Conservation (phyloP, 2,113 vertebrate species). For the Microcebus murinus region DNA sequence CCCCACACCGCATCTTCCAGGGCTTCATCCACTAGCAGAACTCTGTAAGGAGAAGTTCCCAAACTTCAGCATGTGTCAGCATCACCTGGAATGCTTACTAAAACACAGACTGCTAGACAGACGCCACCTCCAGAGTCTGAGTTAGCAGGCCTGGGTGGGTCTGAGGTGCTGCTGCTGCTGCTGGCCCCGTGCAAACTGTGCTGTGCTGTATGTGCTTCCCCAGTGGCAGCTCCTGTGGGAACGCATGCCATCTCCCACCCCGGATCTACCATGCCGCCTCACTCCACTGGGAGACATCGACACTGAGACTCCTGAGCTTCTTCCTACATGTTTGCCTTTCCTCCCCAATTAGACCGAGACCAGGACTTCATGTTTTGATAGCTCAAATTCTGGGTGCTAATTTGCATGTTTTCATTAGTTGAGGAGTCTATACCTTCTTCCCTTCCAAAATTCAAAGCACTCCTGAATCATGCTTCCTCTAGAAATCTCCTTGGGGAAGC, state of each 20-base stretch:
- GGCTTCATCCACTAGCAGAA: neutral
- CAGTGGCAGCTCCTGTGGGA: neutral
- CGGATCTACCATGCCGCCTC: accelerated
- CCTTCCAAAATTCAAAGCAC: neutral
- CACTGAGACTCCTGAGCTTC: neutral
- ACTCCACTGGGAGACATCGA: neutral
- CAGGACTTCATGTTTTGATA: neutral
- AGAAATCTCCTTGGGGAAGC: neutral
- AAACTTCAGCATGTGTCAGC: neutral
- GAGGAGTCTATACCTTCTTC: neutral
- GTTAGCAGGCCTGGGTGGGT: no score
- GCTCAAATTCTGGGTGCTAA: neutral
- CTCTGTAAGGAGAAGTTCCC: neutral
- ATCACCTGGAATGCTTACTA: neutral
- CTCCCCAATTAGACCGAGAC: neutral
- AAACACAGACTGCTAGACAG: neutral
- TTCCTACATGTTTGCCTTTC: no score
- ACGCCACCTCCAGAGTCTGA: neutral
- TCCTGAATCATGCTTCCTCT: neutral
- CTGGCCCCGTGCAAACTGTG: neutral
- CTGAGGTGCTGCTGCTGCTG: neutral
- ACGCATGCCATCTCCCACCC: accelerated
- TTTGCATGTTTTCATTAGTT: no score
- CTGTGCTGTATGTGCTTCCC: accelerated
- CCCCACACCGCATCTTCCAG: no score